Conservation (phyloP, 2,113 vertebrate species). For the Melanerpes aurifrons region DNA sequence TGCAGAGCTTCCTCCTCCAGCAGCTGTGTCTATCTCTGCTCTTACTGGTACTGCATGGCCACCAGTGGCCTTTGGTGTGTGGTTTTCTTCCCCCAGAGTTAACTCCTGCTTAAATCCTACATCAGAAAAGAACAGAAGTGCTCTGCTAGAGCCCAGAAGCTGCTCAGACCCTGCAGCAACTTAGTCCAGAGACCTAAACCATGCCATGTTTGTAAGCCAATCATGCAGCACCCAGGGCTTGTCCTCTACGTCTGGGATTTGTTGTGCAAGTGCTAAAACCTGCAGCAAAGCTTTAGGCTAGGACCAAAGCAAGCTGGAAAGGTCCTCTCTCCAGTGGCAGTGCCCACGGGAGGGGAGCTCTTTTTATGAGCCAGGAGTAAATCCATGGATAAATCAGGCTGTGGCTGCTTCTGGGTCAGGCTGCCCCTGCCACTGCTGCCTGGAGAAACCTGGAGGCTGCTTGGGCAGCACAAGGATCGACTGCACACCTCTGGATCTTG, state of each 20-base stretch:
- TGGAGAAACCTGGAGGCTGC: neutral
- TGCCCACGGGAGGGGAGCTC: neutral
- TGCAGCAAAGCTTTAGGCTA: neutral
- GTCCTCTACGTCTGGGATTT: neutral
- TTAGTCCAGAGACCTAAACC: neutral
- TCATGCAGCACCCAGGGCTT: neutral
- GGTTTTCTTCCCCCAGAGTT: neutral
- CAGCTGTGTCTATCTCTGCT: neutral
- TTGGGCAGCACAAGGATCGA: neutral
- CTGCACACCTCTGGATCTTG: neutral
- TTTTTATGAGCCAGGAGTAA: neutral
- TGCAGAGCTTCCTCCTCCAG: neutral
- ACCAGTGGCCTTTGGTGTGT: neutral
- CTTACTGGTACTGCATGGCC: neutral
- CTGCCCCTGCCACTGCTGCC: neutral
- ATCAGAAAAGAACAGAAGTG: neutral
- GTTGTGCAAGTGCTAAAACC: neutral
- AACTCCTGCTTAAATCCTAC: neutral
- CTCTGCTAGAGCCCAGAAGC: neutral
- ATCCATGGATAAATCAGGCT: neutral
- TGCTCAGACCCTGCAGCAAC: neutral
- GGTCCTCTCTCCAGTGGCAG: neutral
- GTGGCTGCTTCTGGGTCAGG: neutral
- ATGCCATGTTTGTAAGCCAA: neutral
- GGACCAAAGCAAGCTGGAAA: neutral